Base-by-base conservation (phyloP, 2,888 invertebrate genomes). In the Melieria omissa region DNA sequence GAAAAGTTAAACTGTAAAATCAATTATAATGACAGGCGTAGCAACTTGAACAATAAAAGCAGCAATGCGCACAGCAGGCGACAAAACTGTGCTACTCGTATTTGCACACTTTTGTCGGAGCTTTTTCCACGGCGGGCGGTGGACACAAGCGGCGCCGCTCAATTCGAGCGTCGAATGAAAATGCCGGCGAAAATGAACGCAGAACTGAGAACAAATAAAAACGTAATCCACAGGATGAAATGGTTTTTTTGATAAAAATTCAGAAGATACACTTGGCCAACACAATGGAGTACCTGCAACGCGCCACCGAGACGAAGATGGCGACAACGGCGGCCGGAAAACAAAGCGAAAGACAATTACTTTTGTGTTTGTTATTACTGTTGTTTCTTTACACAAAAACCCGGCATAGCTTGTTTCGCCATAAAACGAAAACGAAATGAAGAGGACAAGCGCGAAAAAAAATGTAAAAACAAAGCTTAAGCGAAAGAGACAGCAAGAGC, bases 1-100 rank as follows among this genome's bases (percentile, higher is more conserved):
- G 71, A 66, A 74, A 74, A 72, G 65, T 74, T 74, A 69, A 74
- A 74, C 67, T 73, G 66, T 71, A 66, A 74, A 77, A 76, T 76
- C 73, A 77, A 77, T 76, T 75, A 75, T 74, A 72, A 72, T 54
- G 67, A 69, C 68, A 73, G 62, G 58, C 69, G 66, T 69, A 71
- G 70, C 54, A 69, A 64, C 64, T 60, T 60, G 12, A 67, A 67
- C 67, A 67, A 67, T 60, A 67, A 67, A 58, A 60, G 55, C 29
- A 29, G 29, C 44, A 65, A 64, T 52, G 4, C 42, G 14, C 47
- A 41, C 65, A 57, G 7, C 45, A 45, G 65, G 65, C 65, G 65
- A 65, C 44, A 65, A 65, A 65, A 65, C 29, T 44, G 54, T 44
- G 44, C 65, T 52, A 12, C 41, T 8, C 64, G 6, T 52, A 5